Percentiles rank a stretch among this genome's conserved stretches.
phyloP scores from a whole-genome alignment of 2,797 vertebrate genomes.

The Gobionotothen gibberifrons region DNA sequence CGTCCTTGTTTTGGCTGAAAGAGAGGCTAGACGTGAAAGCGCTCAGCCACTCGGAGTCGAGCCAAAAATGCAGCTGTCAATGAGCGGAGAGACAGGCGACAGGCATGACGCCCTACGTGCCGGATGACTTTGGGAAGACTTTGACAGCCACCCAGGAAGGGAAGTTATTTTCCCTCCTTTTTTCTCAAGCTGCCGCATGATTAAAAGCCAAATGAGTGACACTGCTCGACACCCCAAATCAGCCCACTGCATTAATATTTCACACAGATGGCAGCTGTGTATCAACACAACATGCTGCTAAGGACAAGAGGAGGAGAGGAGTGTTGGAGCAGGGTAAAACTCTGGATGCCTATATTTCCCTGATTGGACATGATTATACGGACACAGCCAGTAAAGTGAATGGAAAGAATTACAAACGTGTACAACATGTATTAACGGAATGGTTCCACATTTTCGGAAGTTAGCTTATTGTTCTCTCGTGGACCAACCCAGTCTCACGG shows the following conservation, averaged over 20 bases:
- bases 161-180: constrained; percentile 80
- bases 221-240: constrained; percentile 87
- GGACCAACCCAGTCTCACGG: too few relatives aligned
- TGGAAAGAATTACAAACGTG: background rate
- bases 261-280: constrained; percentile 87
- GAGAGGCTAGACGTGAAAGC: constrained; percentile 64
- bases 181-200: constrained; percentile 83
- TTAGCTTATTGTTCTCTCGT: background rate
- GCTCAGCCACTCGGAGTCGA: constrained; percentile 74
- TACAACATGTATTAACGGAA: background rate
- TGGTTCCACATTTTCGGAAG: background rate
- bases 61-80: constrained; percentile 85
- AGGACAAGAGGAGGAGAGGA: constrained; percentile 80
- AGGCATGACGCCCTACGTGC: constrained; percentile 76
- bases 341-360: constrained; percentile 38
- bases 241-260: constrained; percentile 88
- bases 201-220: constrained; percentile 90
- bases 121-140: constrained; percentile 86
- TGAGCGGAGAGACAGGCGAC: constrained; percentile 76
- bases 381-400: constrained; percentile 12
- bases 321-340: constrained; percentile 68
- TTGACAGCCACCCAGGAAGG: constrained; percentile 83
- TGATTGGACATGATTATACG: constrained; percentile 44
- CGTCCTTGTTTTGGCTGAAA: constrained; percentile 77
- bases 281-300: constrained; percentile 86